Percentiles rank a stretch among this genome's conserved stretches.
Evolutionary conservation across 2,888 invertebrate species (phyloP).

Genomic region (Plebejus anna): DNA sequence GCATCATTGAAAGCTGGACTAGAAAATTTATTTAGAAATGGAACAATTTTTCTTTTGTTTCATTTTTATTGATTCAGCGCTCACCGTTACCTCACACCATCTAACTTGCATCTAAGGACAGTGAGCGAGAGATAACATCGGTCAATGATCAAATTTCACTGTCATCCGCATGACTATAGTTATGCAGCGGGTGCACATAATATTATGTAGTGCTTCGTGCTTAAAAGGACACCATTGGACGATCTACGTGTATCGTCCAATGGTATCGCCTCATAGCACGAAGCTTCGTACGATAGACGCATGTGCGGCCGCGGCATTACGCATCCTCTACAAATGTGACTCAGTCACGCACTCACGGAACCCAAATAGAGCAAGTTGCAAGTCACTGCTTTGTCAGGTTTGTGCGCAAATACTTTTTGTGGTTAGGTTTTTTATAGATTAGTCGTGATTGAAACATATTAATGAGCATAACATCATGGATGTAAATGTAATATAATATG

Average conservation of each 20-base stretch:
- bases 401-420: constrained; percentile 20
- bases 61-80: not conserved
- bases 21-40: not conserved
- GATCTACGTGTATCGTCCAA: too few species aligned
- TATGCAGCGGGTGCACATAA: too few species aligned
- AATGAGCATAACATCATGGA: not conserved
- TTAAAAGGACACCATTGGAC: too few species aligned
- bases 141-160: not conserved
- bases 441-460: constrained; percentile 15
- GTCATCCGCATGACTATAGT: not conserved
- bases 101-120: too few species aligned
- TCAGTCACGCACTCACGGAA: constrained; percentile 1
- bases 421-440: not conserved
- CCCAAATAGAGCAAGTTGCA: constrained; percentile 10
- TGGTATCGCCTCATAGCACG: too few species aligned
- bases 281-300: too few species aligned
- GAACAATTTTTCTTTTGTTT: too few species aligned
- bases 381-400: constrained; percentile 2
- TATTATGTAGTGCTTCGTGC: too few species aligned
- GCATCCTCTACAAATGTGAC: not conserved
- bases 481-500: not conserved
- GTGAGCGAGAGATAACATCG: not conserved
- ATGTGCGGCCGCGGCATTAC: too few species aligned
- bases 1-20: too few species aligned
- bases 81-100: too few species aligned